Evolutionary conservation across 2,888 invertebrate genomes (phyloP), one percentile per base, ranked within the genome.

Genomic region (Aproaerema taeniolella): DNA sequence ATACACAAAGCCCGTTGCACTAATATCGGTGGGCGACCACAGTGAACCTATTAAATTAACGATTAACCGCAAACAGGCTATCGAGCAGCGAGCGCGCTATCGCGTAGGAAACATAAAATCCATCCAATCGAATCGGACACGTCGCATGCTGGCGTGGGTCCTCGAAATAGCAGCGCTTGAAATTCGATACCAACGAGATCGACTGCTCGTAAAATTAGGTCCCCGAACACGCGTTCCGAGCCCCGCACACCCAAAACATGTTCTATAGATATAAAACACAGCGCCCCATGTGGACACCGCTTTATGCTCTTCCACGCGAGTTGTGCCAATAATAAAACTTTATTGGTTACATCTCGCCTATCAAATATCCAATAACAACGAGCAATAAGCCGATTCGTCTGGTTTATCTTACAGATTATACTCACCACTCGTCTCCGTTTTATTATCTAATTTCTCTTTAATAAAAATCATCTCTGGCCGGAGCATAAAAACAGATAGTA

Each of bases 161-260:
- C 72, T 70, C 69, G 62, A 71, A 74, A 77, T 71, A 72, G 71
- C 78, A 58, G 63, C 68, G 72, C 77, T 80, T 77, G 77, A 81
- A 79, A 79, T 78, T 78, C 74, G 76, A 79, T 75, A 74, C 68
- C 66, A 67, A 66, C 63, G 69, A 74, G 72, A 71, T 67, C 69
- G 69, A 56, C 62, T 61, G 70, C 61, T 81, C 79, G 75, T 82
- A 78, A 83, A 83, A 81, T 81, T 79, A 77, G 71, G 69, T 61
- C 58, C 62, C 59, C 54, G 53, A 61, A 66, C 63, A 62, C 58
- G 53, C 49, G 43, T n/a, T 38, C 31, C 47, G 31, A 38, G 47
- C 48, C 47, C 47, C n/a, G n/a, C 42, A 42, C 42, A 38, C 47
- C 33, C 42, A 39, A 45, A 38, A 41, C 39, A 38, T 39, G 10